Percentiles rank a stretch among this genome's conserved stretches.
These are phyloP conservation scores for Oopsacas minuta DNA, from an alignment of 37 sponge, comb jelly and placozoan genomes.

Conservation along the genomic window DNA sequence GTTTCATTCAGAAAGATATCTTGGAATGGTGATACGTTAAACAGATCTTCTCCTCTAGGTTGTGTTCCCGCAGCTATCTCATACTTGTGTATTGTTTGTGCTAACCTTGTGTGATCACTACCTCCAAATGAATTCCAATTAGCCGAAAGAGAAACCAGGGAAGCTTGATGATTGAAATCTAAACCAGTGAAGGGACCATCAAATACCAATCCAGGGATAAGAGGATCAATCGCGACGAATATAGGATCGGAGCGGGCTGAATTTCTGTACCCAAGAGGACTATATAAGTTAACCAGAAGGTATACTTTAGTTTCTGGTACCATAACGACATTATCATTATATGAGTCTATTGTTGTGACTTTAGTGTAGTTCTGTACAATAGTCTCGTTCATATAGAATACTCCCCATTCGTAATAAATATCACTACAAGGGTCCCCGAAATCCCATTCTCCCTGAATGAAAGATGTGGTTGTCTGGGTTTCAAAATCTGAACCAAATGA, in stretches of 20 bases:
- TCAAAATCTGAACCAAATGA: not conserved
- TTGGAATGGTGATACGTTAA: slow-evolving; percentile 53
- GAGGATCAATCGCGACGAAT: slow-evolving; percentile 30
- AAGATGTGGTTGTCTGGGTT: not conserved
- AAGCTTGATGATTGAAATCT: slow-evolving; percentile 65
- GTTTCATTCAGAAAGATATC: slow-evolving; percentile 31
- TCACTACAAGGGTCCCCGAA: not conserved
- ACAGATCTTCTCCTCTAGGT: not conserved
- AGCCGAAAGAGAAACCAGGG: slow-evolving; percentile 27
- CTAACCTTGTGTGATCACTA: slow-evolving; percentile 17
- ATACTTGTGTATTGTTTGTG: slow-evolving; percentile 44
- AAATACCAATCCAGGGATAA: slow-evolving; percentile 34
- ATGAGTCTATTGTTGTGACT: not conserved
- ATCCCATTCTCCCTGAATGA: not conserved
- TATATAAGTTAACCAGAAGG: not conserved
- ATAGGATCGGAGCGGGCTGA: slow-evolving; percentile 38
- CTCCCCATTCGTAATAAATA: not conserved
- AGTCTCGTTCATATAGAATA: not conserved
- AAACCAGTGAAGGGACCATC: slow-evolving; percentile 43
- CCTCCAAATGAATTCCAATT: slow-evolving; percentile 60
- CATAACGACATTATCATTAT: not conserved
- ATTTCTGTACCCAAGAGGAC: slow-evolving; percentile 22
- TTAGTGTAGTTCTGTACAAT: not conserved
- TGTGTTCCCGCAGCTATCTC: slow-evolving; percentile 57
- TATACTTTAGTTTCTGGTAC: not conserved